Conservation (phyloP, 2,113 vertebrate species). For the Hypocryptadius cinnamomeus region DNA sequence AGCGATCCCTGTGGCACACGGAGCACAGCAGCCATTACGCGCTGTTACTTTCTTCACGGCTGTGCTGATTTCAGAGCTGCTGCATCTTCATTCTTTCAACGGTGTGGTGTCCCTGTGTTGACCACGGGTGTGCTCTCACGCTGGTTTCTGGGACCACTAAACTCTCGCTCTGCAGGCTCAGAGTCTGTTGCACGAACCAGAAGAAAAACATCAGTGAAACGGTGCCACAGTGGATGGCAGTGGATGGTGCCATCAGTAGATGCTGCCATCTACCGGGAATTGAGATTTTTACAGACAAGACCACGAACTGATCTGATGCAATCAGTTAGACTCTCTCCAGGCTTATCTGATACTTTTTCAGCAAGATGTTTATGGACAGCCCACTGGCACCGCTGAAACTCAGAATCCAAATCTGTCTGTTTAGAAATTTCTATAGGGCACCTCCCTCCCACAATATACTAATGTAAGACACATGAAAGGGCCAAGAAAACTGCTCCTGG, state of each 20-base stretch:
- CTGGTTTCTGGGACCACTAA: background rate
- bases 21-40: too few relatives aligned
- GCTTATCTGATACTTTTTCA: background rate
- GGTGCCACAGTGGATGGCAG: too few relatives aligned
- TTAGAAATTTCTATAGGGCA: background rate
- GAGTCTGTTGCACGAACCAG: too few relatives aligned
- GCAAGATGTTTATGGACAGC: background rate
- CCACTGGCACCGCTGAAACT: background rate
- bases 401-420: background rate
- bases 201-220: background rate
- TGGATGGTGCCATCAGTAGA: too few relatives aligned
- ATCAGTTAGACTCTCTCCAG: background rate
- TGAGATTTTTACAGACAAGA: background rate
- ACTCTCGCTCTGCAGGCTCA: background rate
- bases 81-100: background rate
- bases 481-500: background rate
- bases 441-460: background rate
- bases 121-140: background rate
- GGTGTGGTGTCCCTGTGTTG: too few relatives aligned
- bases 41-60: too few relatives aligned
- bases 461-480: background rate
- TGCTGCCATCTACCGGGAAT: conserved; percentile 14
- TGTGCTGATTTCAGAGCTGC: background rate
- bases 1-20: background rate
- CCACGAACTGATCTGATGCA: background rate